Conservation (phyloP, 1,140 invertebrate genomes). For the Mya arenaria region DNA sequence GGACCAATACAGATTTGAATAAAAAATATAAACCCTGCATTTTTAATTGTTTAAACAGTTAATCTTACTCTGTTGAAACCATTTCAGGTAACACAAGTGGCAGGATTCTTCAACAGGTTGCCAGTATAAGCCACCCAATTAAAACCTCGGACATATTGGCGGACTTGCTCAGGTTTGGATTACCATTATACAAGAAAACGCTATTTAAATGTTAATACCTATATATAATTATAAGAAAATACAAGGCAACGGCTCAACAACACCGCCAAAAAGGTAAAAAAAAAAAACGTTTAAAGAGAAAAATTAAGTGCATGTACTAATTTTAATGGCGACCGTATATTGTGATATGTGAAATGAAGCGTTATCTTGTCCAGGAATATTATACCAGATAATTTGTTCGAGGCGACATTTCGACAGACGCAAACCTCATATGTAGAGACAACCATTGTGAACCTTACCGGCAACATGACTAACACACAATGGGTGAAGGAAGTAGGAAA, state of each 20-base stretch:
- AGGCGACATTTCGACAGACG: background rate
- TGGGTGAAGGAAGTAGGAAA: background rate
- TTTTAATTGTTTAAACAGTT: no score
- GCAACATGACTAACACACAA: background rate
- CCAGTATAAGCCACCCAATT: background rate
- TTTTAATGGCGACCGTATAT: no score
- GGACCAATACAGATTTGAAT: no score
- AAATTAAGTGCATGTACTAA: no score
- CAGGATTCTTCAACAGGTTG: background rate
- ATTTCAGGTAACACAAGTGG: constrained; percentile 2
- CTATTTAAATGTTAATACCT: no score
- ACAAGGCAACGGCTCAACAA: no score
- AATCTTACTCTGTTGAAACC: background rate
- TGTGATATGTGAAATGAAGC: no score
- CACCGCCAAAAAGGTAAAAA: no score
- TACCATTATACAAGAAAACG: no score
- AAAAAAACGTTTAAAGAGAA: no score
- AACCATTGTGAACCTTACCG: background rate
- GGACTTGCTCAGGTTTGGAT: constrained; percentile 35
- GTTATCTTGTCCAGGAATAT: background rate
- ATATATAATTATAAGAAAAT: no score
- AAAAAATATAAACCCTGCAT: no score
- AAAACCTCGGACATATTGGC: constrained; percentile 41
- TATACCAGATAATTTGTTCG: background rate
- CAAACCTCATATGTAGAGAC: background rate